A percentile compares a stretch with the other conserved stretches of the same genome.
These are phyloP conservation scores for Merodon equestris DNA, from an alignment of 2,888 invertebrate genomes.

Conservation along the genomic window DNA sequence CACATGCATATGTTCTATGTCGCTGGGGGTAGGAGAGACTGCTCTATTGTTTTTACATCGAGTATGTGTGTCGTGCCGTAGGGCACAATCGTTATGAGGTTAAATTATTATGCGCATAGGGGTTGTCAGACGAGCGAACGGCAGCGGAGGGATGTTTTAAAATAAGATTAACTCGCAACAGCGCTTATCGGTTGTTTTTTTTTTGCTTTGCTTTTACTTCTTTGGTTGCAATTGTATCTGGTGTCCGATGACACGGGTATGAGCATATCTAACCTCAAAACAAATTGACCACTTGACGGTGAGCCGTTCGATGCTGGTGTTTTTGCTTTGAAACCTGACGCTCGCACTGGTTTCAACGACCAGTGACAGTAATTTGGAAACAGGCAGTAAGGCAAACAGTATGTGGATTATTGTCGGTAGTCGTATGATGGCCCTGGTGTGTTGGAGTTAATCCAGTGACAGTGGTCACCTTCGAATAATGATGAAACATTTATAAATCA, in stretches of 20 bases:
- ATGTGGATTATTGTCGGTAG: no score
- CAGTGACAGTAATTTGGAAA: no score
- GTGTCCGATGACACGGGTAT: conserved; percentile 8
- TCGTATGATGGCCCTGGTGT: no score
- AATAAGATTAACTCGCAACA: conserved; percentile 42
- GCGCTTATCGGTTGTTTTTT: conserved; percentile 25
- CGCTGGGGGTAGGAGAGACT: neutral
- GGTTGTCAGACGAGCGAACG: conserved; percentile 29
- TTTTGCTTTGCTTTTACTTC: conserved; percentile 3
- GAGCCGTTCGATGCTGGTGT: conserved; percentile 6
- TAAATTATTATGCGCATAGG: conserved; percentile 33
- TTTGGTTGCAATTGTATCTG: conserved; percentile 24
- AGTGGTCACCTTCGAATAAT: no score
- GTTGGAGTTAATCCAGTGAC: no score
- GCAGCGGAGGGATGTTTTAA: conserved; percentile 25
- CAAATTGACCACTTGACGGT: conserved; percentile 36
- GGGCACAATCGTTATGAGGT: conserved; percentile 36
- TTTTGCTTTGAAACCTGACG: neutral
- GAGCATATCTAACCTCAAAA: conserved; percentile 5
- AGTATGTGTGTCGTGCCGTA: conserved; percentile 23
- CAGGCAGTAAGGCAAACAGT: no score
- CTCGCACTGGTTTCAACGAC: neutral
- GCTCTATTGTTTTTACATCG: conserved; percentile 1
- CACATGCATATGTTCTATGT: conserved; percentile 13
- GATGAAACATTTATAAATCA: no score